These are phyloP conservation scores for Bruchidius siliquastri DNA, from an alignment of 2,888 invertebrate species.

Conservation along the genomic window DNA sequence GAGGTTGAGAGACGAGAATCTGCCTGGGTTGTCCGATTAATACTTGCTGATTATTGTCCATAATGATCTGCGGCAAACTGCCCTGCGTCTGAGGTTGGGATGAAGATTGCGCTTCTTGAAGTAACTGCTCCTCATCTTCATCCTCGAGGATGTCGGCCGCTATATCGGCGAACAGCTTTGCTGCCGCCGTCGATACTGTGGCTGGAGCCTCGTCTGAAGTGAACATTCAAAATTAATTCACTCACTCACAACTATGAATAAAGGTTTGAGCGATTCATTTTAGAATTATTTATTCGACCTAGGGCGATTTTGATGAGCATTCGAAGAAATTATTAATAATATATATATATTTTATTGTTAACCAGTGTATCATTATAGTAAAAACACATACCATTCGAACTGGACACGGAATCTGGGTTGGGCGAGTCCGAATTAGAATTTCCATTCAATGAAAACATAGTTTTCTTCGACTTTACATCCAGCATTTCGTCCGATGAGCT, in stretches of 20 bases:
- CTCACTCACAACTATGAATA: too few species aligned
- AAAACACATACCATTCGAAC: conserved; percentile 40
- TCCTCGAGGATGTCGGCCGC: conserved; percentile 82
- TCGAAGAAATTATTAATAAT: too few species aligned
- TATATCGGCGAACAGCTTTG: conserved; percentile 78
- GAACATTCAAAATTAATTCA: background rate
- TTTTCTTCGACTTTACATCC: conserved; percentile 48
- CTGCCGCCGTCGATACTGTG: conserved; percentile 75
- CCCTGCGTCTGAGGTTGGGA: conserved; percentile 22
- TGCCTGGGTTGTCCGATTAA: conserved; percentile 48
- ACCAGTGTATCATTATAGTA: too few species aligned
- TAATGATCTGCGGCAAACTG: conserved; percentile 36
- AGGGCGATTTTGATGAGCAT: too few species aligned
- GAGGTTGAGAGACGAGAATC: conserved; percentile 50
- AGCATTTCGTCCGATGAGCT: conserved; percentile 44
- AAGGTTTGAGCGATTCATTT: too few species aligned
- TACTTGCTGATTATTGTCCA: conserved; percentile 43
- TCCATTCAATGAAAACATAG: conserved; percentile 35
- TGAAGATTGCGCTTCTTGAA: conserved; percentile 37
- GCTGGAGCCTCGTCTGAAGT: conserved; percentile 49
- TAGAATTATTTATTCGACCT: too few species aligned
- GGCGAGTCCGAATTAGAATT: conserved; percentile 45
- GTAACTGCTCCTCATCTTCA: conserved; percentile 59
- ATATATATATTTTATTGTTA: too few species aligned
- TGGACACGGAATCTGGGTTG: conserved; percentile 49